Percentiles rank a stretch among this genome's conserved stretches.
phyloP scores from a whole-genome alignment of 2,888 invertebrate species.

The Chelonus formosanus region DNA sequence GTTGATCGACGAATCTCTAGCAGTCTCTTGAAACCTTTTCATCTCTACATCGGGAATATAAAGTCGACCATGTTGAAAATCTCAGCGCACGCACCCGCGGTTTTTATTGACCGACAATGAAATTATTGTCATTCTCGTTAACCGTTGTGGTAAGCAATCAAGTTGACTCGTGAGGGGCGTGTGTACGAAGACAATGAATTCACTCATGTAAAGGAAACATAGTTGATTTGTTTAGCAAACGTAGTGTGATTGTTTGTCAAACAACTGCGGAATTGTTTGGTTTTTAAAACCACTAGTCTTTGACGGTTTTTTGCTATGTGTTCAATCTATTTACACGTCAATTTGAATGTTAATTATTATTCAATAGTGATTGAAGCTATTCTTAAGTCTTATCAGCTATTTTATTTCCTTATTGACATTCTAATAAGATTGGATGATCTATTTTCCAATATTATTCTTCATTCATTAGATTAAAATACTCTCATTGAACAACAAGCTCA shows the following conservation, averaged over 20 bases:
- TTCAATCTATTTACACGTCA: too few species aligned
- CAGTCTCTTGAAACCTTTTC: constrained; percentile 2
- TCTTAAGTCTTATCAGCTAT: too few species aligned
- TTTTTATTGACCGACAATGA: constrained; percentile 57
- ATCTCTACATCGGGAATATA: constrained; percentile 3
- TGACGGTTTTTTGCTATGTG: not conserved
- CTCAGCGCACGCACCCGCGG: constrained; percentile 41
- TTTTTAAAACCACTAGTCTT: not conserved
- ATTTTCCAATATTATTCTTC: too few species aligned
- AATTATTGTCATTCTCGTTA: constrained; percentile 47
- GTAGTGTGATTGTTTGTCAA: constrained; percentile 49
- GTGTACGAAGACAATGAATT: constrained; percentile 16
- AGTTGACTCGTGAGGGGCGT: constrained; percentile 17
- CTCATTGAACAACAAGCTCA: constrained; percentile 19
- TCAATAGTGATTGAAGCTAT: too few species aligned
- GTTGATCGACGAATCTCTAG: constrained; percentile 19
- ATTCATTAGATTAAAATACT: too few species aligned
- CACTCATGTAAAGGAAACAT: constrained; percentile 19
- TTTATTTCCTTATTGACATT: too few species aligned
- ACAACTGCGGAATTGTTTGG: constrained; percentile 39
- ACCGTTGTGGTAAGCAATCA: constrained; percentile 15
- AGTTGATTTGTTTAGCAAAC: constrained; percentile 17
- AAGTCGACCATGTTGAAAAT: constrained; percentile 34
- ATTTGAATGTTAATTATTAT: too few species aligned
- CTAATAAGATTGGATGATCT: too few species aligned